A percentile compares a stretch with the other conserved stretches of the same genome.
phyloP scores from a whole-genome alignment of 2,888 invertebrate species.

The Idaea straminata region DNA sequence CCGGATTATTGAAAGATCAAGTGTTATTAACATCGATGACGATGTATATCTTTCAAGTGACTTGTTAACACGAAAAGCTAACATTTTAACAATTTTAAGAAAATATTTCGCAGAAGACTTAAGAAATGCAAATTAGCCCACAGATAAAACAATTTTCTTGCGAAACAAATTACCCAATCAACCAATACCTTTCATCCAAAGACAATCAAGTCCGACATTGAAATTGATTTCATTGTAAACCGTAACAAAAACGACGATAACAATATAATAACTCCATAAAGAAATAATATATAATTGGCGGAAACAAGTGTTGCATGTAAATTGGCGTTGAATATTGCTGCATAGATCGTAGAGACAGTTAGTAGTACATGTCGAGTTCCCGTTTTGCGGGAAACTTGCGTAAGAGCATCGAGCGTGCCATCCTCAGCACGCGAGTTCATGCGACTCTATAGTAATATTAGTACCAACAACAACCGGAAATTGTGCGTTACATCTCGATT shows the following conservation, averaged over 20 bases:
- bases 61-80: not conserved
- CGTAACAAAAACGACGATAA: constrained; percentile 23
- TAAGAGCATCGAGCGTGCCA: constrained; percentile 39
- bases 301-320: constrained; percentile 47
- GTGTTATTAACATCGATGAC: not conserved
- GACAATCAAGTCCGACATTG: constrained; percentile 24
- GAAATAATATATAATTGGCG: constrained; percentile 38
- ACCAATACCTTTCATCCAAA: not conserved
- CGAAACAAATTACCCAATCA: not conserved
- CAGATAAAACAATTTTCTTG: not conserved
- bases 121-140: not conserved
- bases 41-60: not conserved
- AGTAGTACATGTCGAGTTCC: constrained; percentile 48
- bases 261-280: constrained; percentile 30
- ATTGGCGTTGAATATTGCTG: constrained; percentile 34
- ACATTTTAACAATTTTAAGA: not conserved
- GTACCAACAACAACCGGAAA: constrained; percentile 37
- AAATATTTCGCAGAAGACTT: not conserved
- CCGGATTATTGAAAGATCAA: not conserved
- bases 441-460: constrained; percentile 20
- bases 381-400: constrained; percentile 49
- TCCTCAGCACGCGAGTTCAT: constrained; percentile 51
- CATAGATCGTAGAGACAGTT: constrained; percentile 46
- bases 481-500: constrained; percentile 14
- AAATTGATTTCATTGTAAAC: constrained; percentile 29